Evolutionary conservation across 2,797 vertebrate genomes (phyloP).

Genomic region (Euphonia xanthogaster): DNA sequence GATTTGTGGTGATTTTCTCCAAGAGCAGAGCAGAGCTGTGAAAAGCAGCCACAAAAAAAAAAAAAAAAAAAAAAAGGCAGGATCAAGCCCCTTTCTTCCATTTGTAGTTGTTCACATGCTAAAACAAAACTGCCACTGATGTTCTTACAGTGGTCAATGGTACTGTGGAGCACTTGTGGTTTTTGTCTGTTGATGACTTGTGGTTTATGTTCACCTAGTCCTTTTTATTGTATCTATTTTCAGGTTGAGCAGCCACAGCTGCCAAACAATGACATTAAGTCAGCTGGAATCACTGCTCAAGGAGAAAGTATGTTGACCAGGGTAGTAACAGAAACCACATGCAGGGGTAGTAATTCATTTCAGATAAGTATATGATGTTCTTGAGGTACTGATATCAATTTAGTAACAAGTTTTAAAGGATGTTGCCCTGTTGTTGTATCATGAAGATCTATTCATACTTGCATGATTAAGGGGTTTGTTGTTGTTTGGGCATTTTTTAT

Average conservation of each 20-base stretch:
- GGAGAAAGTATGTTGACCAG: conserved; percentile 59
- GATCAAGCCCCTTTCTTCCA: background rate
- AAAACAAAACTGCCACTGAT: background rate
- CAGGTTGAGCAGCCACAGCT: conserved; percentile 25
- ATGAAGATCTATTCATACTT: background rate
- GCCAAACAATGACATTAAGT: conserved; percentile 20
- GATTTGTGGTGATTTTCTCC: background rate
- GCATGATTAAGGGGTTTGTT: background rate
- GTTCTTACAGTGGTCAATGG: background rate
- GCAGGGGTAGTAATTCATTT: background rate
- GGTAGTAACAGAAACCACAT: background rate
- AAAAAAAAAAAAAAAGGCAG: background rate
- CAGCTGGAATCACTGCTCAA: conserved; percentile 70
- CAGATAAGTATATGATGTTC: background rate
- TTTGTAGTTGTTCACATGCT: background rate
- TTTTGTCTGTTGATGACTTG: background rate
- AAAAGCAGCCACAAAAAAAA: background rate
- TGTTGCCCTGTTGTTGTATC: background rate
- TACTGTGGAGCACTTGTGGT: background rate
- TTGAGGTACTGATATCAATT: background rate
- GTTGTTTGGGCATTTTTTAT: background rate
- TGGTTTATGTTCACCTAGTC: background rate
- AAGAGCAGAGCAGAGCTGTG: background rate
- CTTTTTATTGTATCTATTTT: background rate
- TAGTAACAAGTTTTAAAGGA: background rate